Conservation (phyloP, 2,797 vertebrate genomes). For the Bovichtus variegatus region DNA sequence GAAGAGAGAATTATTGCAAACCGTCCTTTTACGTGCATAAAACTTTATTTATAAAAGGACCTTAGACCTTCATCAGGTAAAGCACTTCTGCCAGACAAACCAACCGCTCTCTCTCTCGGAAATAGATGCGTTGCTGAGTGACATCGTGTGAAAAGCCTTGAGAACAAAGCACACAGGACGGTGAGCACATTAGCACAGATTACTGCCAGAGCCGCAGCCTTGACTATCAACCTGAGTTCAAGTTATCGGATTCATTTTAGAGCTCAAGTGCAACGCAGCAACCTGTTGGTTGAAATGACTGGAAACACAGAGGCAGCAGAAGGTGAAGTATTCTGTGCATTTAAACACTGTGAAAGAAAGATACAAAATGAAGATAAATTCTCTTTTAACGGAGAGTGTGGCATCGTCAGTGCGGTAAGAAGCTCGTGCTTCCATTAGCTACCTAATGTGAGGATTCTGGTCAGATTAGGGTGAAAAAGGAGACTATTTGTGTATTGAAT, state of each 20-base stretch:
- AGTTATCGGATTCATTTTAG: conserved; percentile 31
- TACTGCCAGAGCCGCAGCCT: conserved; percentile 20
- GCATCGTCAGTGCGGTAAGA: background rate
- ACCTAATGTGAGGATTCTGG: too few relatives aligned
- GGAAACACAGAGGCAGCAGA: background rate
- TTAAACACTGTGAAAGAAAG: background rate
- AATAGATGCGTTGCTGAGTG: too few relatives aligned
- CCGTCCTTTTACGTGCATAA: too few relatives aligned
- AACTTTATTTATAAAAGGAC: too few relatives aligned
- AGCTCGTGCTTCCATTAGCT: background rate
- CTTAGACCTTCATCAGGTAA: too few relatives aligned
- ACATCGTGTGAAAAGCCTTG: conserved; percentile 30
- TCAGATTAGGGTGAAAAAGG: too few relatives aligned
- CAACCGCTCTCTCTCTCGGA: background rate
- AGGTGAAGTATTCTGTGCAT: background rate
- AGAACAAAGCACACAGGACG: conserved; percentile 32
- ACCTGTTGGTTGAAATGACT: background rate
- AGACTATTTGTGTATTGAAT: too few relatives aligned
- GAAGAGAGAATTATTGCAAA: too few relatives aligned
- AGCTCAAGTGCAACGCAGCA: conserved; percentile 19
- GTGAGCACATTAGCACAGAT: conserved; percentile 21
- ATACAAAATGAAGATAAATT: too few relatives aligned
- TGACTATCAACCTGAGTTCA: conserved; percentile 18
- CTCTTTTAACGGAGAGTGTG: too few relatives aligned
- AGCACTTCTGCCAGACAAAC: conserved; percentile 23